Percentiles rank a stretch among this genome's conserved stretches.
phyloP scores from a whole-genome alignment of 2,888 invertebrate genomes.

The Xestia xanthographa region DNA sequence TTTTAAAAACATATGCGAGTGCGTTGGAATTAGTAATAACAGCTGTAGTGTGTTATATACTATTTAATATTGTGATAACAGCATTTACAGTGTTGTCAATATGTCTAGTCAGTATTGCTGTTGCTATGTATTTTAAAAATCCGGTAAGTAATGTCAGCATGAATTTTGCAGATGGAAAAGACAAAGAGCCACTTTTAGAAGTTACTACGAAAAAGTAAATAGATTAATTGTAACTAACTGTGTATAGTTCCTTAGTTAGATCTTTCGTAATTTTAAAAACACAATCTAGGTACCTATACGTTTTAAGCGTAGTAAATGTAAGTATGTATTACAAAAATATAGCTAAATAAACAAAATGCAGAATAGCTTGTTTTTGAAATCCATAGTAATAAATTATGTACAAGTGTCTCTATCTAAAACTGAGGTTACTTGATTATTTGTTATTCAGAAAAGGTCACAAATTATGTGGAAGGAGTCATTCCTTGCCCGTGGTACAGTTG shows the following conservation, averaged over 20 bases:
- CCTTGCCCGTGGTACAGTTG: no score
- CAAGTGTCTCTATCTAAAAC: background rate
- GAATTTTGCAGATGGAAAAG: constrained; percentile 66
- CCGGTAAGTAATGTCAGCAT: constrained; percentile 92
- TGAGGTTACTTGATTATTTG: background rate
- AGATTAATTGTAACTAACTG: constrained; percentile 10
- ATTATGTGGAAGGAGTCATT: no score
- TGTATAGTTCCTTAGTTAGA: constrained; percentile 25
- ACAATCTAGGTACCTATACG: background rate
- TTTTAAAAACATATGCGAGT: constrained; percentile 98
- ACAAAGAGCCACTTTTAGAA: constrained; percentile 79
- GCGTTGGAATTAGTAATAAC: constrained; percentile 97
- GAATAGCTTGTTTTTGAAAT: background rate
- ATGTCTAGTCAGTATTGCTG: constrained; percentile 94
- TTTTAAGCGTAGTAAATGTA: constrained; percentile 4
- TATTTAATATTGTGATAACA: constrained; percentile 96
- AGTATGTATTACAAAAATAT: constrained; percentile 4
- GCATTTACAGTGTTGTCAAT: constrained; percentile 95
- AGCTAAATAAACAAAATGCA: background rate
- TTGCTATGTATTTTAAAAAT: constrained; percentile 96
- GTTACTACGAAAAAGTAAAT: constrained; percentile 66
- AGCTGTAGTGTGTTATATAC: constrained; percentile 95
- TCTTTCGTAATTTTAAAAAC: constrained; percentile 19
- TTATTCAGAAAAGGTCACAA: background rate
- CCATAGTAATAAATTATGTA: background rate